phyloP scores from a whole-genome alignment of 2,113 vertebrate species.

The Campylomormyrus tamandua region DNA sequence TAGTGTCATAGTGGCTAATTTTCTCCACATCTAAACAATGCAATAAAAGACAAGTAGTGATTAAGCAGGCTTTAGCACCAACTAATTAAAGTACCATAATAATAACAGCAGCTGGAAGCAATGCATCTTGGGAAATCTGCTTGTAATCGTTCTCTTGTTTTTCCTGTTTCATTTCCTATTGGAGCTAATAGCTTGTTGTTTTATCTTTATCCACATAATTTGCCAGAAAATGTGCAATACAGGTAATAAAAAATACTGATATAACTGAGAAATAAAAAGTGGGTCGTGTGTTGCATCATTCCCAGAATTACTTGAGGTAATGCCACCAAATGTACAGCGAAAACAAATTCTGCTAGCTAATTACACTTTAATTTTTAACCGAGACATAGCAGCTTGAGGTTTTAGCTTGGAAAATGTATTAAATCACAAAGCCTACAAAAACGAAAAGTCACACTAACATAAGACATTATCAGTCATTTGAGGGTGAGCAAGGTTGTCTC shows the following conservation, averaged over 20 bases:
- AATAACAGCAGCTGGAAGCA: conserved; percentile 42
- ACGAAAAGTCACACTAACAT: not conserved
- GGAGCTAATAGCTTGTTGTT: conserved; percentile 27
- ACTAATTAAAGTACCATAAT: conserved; percentile 50
- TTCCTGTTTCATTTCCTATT: conserved; percentile 36
- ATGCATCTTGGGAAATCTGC: conserved; percentile 44
- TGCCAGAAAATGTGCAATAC: conserved; percentile 3
- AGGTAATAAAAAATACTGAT: not conserved
- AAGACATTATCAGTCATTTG: not conserved
- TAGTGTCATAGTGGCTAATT: conserved; percentile 36
- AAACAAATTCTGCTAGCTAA: not conserved
- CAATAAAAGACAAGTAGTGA: conserved; percentile 44
- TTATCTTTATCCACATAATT: conserved; percentile 20
- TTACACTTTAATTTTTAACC: not conserved
- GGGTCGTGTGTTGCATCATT: conserved; percentile 36
- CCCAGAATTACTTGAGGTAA: conserved; percentile 40
- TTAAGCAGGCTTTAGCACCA: conserved; percentile 37
- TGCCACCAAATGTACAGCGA: conserved; percentile 16
- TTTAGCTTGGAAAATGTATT: not conserved
- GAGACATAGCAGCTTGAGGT: not conserved
- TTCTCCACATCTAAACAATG: conserved; percentile 43
- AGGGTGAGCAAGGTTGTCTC: not conserved
- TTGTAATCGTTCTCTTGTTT: conserved; percentile 38
- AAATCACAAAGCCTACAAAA: not conserved
- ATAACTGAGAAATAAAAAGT: not conserved